Evolutionary conservation across 2,888 invertebrate genomes (phyloP), one percentile per base, ranked within the genome.

Genomic region (Sesamia inferens): DNA sequence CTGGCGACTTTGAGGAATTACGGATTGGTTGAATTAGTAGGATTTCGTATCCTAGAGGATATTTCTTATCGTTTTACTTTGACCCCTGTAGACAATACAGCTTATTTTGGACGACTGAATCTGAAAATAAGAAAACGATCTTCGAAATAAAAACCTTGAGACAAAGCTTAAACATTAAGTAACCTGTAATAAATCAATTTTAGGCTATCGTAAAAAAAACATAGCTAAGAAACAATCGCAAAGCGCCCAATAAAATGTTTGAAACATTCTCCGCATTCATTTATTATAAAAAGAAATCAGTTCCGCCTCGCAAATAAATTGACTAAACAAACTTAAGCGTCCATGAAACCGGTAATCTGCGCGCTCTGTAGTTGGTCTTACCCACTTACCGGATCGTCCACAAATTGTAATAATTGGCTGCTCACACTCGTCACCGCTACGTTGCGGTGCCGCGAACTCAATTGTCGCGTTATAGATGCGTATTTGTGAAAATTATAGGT

Each of bases 351-450:
- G 85, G 85, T 87, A 83, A 79, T 78, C 74, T 73, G 74, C 59
- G 73, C 51, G 31, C 31, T 31, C 31, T 47, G 51, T 55, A 84
- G 72, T 76, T 70, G 79, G 74, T 74, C 70, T 76, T 78, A 74
- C 79, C 78, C 76, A 85, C 78, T 83, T 87, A 79, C 76, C 75
- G 74, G 67, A 81, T 68, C 75, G 75, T 82, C 79, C 77, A 77
- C 71, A 76, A 79, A 79, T 84, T 79, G 78, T 81, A 78, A 75
- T 85, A 82, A 88, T 88, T 88, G 83, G 70, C 73, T 77, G 69
- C 57, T 73, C 63, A 80, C 71, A 79, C 81, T 68, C 70, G n/a
- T 70, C 76, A 74, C 80, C 82, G 79, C 70, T 81, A 76, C 44
- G 59, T 76, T 78, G 72, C 68, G 79, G 75, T 77, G 69, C 68